Percentiles rank a stretch among this genome's conserved stretches.
Conservation (phyloP, 1,140 invertebrate species). For the Megathymus violae region DNA sequence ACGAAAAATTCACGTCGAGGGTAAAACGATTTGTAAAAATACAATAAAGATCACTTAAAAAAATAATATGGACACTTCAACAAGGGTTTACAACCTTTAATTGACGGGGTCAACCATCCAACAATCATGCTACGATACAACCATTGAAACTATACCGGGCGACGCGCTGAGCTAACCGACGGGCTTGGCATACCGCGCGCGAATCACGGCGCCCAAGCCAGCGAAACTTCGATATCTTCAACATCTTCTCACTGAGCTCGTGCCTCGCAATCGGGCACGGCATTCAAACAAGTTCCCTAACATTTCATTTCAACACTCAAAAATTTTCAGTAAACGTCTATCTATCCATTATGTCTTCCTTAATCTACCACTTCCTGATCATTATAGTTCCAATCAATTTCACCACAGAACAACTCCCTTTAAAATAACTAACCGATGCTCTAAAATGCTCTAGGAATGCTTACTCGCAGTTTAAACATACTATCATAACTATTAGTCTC, state of each 20-base stretch:
- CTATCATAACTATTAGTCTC: no score
- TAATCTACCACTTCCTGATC: conserved; percentile 39
- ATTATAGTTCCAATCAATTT: conserved; percentile 42
- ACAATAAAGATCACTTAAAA: conserved; percentile 70
- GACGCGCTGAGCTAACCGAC: conserved; percentile 53
- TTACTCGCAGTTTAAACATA: no score
- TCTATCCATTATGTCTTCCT: conserved; percentile 41
- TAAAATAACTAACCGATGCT: conserved; percentile 18
- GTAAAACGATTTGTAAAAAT: conserved; percentile 58
- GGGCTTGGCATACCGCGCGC: conserved; percentile 6
- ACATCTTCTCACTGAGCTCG: conserved; percentile 3
- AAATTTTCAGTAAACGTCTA: conserved; percentile 53
- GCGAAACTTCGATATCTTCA: conserved; percentile 1
- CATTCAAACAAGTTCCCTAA: conserved; percentile 35
- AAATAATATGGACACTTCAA: conserved; percentile 79
- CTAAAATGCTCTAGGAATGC: not conserved
- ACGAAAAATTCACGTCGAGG: conserved; percentile 44
- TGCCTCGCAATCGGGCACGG: conserved; percentile 1
- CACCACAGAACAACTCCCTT: conserved; percentile 39
- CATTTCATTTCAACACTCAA: conserved; percentile 42
- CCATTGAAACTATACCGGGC: conserved; percentile 51
- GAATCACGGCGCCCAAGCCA: conserved; percentile 3
- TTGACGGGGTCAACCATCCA: conserved; percentile 70
- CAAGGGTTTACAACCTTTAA: conserved; percentile 68
- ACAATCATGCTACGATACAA: conserved; percentile 54